Evolutionary conservation across 2,888 invertebrate genomes (phyloP).

Genomic region (Hymenopus coronatus): DNA sequence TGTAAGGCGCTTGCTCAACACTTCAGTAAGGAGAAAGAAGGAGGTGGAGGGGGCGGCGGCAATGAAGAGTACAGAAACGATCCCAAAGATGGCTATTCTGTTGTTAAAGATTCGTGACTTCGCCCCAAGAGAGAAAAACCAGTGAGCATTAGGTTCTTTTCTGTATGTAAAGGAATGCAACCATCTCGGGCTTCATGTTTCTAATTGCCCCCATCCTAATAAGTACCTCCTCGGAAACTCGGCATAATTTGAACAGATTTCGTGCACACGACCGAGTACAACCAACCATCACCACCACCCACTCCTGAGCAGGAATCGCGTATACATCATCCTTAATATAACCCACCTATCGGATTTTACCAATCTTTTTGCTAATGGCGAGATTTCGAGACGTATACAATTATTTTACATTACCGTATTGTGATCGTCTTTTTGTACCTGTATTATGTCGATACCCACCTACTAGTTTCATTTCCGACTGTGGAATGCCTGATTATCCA

Average conservation of each 20-base stretch:
- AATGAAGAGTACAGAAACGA: not conserved
- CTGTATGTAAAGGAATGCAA: constrained; percentile 5
- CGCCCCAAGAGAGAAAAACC: constrained; percentile 18
- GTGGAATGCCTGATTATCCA: not conserved
- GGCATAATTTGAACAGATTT: constrained; percentile 13
- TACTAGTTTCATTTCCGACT: not conserved
- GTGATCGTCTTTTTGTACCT: not conserved
- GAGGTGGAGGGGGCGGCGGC: not conserved
- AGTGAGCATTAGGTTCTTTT: constrained; percentile 7
- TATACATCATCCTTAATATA: not conserved
- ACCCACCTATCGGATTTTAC: constrained; percentile 3
- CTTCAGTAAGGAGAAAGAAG: not conserved
- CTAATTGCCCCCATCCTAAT: constrained; percentile 13
- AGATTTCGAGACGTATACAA: constrained; percentile 8
- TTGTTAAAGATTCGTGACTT: constrained; percentile 18
- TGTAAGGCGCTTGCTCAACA: not conserved
- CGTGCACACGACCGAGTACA: constrained; percentile 6
- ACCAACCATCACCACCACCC: not conserved
- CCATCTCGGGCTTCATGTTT: not conserved
- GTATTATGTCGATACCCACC: not conserved
- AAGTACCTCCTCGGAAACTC: constrained; percentile 16
- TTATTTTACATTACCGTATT: not conserved
- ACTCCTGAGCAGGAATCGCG: not conserved
- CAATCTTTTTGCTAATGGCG: constrained; percentile 15
- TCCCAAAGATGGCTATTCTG: not conserved